A percentile compares a stretch with the other conserved stretches of the same genome.
These are phyloP conservation scores for Pterois miles DNA, from an alignment of 2,797 vertebrate genomes.

Conservation along the genomic window DNA sequence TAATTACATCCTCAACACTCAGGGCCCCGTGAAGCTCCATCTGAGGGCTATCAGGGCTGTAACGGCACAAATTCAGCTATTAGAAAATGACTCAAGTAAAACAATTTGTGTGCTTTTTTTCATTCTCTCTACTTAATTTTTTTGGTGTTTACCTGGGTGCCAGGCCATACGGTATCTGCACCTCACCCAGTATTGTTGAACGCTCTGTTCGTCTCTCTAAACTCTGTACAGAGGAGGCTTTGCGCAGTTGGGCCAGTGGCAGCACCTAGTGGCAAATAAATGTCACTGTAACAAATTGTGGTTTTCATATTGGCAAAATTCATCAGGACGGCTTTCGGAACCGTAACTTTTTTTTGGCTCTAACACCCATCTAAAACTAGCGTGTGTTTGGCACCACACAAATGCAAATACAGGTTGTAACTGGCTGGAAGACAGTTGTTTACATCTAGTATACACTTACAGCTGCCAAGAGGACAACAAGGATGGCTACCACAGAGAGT, in stretches of 20 bases:
- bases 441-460: neutral
- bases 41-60: conserved; percentile 75
- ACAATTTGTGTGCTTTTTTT: neutral
- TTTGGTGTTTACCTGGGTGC: conserved; percentile 82
- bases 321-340: neutral
- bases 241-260: conserved; percentile 88
- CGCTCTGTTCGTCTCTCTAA: conserved; percentile 88
- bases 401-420: conserved; percentile 12
- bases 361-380: neutral
- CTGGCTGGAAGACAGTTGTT: conserved; percentile 23
- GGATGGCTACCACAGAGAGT: conserved; percentile 1
- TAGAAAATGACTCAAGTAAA: neutral
- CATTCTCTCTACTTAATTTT: neutral
- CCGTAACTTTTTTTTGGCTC: neutral
- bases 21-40: conserved; percentile 78
- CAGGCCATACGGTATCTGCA: conserved; percentile 71
- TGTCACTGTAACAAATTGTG: conserved; percentile 42
- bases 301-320: conserved; percentile 30
- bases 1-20: conserved; percentile 87
- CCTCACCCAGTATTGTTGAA: conserved; percentile 85
- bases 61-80: conserved; percentile 1
- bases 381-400: conserved; percentile 6
- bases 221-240: conserved; percentile 90
- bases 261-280: conserved; percentile 87
- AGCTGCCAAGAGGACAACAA: conserved; percentile 25